phyloP scores from a whole-genome alignment of 2,797 vertebrate species.

The Sebastes minor region DNA sequence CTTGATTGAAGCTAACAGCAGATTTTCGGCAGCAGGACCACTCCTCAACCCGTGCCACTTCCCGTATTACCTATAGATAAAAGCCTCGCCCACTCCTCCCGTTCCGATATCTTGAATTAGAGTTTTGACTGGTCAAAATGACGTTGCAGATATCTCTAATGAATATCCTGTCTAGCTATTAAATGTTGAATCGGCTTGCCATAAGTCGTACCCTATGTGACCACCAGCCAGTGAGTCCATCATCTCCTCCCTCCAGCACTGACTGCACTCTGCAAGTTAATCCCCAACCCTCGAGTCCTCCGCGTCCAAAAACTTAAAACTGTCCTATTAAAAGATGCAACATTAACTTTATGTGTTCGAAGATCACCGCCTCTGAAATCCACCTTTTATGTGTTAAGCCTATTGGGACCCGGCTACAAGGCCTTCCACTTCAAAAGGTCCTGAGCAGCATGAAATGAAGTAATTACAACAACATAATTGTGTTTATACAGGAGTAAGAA shows the following conservation, averaged over 20 bases:
- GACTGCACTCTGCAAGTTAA: not conserved
- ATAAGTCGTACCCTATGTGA: not conserved
- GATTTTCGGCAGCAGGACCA: no score
- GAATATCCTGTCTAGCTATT: no score
- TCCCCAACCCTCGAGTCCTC: not conserved
- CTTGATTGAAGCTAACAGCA: no score
- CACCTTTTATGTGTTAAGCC: conserved; percentile 20
- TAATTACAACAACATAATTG: conserved; percentile 52
- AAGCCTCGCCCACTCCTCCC: no score
- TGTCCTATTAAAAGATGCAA: not conserved
- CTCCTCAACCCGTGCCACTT: no score
- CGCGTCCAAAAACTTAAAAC: not conserved
- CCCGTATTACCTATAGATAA: no score
- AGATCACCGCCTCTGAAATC: conserved; percentile 10
- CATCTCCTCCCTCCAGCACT: not conserved
- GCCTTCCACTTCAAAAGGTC: conserved; percentile 48
- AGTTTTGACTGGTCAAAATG: no score
- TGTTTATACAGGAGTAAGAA: conserved; percentile 60
- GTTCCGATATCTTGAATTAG: no score
- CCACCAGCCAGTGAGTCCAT: not conserved
- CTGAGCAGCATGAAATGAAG: conserved; percentile 54
- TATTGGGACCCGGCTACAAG: not conserved
- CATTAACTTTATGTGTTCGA: not conserved
- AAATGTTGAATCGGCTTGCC: no score
- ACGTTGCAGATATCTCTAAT: no score